Evolutionary conservation across 2,888 invertebrate genomes (phyloP), one percentile per base, ranked within the genome.

Genomic region (Acutogordius australiensis): DNA sequence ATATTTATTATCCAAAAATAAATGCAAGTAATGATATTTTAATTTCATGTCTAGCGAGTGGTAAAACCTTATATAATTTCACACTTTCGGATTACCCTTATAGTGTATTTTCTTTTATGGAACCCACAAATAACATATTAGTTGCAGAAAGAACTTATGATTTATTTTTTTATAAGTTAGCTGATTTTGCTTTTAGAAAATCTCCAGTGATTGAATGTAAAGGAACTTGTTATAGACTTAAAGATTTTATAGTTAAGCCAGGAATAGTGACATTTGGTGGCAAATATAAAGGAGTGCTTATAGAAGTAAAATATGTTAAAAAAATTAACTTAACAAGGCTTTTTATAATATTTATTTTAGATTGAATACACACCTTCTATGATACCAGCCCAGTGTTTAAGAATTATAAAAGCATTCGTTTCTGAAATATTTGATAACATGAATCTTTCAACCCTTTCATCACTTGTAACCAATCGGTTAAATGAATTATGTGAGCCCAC

Each of bases 171-270:
- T 51, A 13, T n/a, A 51, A 51, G 23, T 51, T 51, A 51, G 23
- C 51, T 51, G 4, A 51, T 23, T 4, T n/a, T 23, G 51, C 18
- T 21, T 51, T 21, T 23, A 51, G 23, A 51, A 51, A 51, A 51
- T 51, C 23, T n/a, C 51, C 51, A 8, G 23, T n/a, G 23, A 21
- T 51, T 21, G 13, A 8, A 21, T 51, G 51, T 26, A 51, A 51
- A 23, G 51, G 51, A 8, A n/a, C 51, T 51, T n/a, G 51, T 51
- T 51, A 51, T 51, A 51, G 23, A 51, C 8, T 51, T 51, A 51
- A 23, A 23, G 51, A 51, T 51, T n/a, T 51, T n/a, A n/a, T 51
- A 21, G 26, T 51, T 23, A 51, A 51, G 26, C n/a, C 26, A n/a
- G 51, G 51, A 21, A 51, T 51, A 4, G 51, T 51, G 4, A 51